Base-by-base conservation (phyloP, 2,113 vertebrate species). In the Siniperca knerii region DNA sequence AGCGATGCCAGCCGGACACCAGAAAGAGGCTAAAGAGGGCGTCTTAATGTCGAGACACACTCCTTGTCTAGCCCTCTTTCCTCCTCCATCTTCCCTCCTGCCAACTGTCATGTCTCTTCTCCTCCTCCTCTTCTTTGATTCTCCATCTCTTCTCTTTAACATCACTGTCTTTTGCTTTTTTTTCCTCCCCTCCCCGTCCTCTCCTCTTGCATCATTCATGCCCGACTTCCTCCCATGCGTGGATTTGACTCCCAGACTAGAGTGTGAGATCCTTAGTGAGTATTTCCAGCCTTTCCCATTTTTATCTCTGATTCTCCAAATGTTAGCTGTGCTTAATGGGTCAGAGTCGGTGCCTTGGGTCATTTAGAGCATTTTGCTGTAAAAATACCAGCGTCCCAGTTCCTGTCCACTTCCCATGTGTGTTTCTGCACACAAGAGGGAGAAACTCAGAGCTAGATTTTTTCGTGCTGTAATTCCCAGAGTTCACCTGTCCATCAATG, bases 181-280 rank as follows among this genome's bases (percentile, higher is more conserved):
- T 55, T 37, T 11, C 15, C 5, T 1, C 16, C 65, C 35, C 74
- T 54, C 33, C 64, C 60, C 1, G 6, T 21, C 37, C 48, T 65
- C 72, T 82, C 46, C 69, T 81, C 48, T 71, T 81, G 55, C 75
- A 81, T 90, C 60, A 67, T 90, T 87, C 75, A 85, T 50, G 66
- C 64, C 57, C 0, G 11, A 67, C 71, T 81, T 66, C 76, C 42
- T 75, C 77, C 71, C 55, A 4, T 44, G 0, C 5, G 9, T 21
- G 42, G n/a, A 3, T 73, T 50, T 55, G 23, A n/a, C 67, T 84
- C 61, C 3, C 50, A n/a, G 33, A 65, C 25, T 10, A 81, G 40
- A 55, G 12, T 48, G 40, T n/a, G 50, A 77, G 50, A 33, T 62
- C 40, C 57, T 15, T 33, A 35, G 77, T 55, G 81, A 82, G 62